A percentile compares a stretch with the other conserved stretches of the same genome.
Conservation (phyloP, 1,140 invertebrate genomes). For the Liolophura sinensis region DNA sequence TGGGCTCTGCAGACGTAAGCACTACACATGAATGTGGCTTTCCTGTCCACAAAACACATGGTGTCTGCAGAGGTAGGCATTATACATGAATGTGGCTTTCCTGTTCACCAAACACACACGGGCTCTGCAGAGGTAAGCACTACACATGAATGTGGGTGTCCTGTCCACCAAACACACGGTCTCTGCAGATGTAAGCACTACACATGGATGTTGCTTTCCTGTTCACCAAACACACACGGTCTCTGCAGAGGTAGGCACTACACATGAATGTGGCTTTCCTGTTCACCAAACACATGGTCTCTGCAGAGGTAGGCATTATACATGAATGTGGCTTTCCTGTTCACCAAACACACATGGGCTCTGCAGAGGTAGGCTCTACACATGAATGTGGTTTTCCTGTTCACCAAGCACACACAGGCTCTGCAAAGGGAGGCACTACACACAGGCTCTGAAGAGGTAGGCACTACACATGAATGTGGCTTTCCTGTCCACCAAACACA, state of each 20-base stretch:
- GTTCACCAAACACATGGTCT: neutral
- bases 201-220: neutral
- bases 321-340: neutral
- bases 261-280: neutral
- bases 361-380: neutral
- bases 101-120: neutral
- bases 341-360: neutral
- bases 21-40: neutral
- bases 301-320: neutral
- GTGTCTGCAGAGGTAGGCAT: neutral
- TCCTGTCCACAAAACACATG: neutral
- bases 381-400: neutral
- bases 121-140: neutral
- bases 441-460: neutral
- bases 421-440: neutral
- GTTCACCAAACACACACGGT: neutral
- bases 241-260: slow-evolving; percentile 1
- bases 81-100: neutral
- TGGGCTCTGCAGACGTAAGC: neutral
- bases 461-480: neutral
- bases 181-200: neutral
- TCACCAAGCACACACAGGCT: neutral
- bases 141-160: neutral
- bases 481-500: neutral
- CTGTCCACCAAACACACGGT: neutral